Base-by-base conservation (phyloP, 2,888 invertebrate species). In the Drosophila austrosaltans region DNA sequence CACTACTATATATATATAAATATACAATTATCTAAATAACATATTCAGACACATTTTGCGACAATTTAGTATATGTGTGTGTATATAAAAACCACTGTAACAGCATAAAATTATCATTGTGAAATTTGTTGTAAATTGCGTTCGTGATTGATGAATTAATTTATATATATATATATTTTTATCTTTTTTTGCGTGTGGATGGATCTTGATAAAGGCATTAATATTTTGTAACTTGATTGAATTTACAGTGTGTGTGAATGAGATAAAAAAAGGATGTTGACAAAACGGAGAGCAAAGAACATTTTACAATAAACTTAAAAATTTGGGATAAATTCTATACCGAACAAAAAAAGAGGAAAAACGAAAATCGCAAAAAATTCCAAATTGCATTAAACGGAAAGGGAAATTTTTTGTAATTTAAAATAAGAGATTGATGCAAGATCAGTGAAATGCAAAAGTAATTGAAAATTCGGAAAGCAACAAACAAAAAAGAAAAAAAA, bases 301-400 rank as follows among this genome's bases (percentile, higher is more conserved):
- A 48, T 42, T 61, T 63, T 62, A 59, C 61, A 63, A 53, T 58
- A 69, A 59, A 66, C 56, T 62, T 40, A 63, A 39, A 36, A 42
- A 59, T 25, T 16, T 40, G 42, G 16, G 53, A 69, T 48, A 42
- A 25, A 12, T 25, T 72, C 63, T 67, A 75, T 71, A 71, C 74
- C 88, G 78, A 84, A 81, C 86, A 83, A 86, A 80, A 60, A 4
- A 30, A 30, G 30, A 1, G 54, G 30, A 44, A 12, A 48, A 69
- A 36, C 1, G 42, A 61, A 56, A 77, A 78, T 78, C 83, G 78
- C 76, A 78, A 86, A 82, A 87, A 87, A 87, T 84, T 81, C 81
- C 73, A 57, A 72, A 72, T 73, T 66, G 40, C 68, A 65, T 58
- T 67, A 74, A 76, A 22, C 72, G 75, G 66, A 87, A 64, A 68